Base-by-base conservation (phyloP, 2,888 invertebrate species). In the Celastrina argiolus region DNA sequence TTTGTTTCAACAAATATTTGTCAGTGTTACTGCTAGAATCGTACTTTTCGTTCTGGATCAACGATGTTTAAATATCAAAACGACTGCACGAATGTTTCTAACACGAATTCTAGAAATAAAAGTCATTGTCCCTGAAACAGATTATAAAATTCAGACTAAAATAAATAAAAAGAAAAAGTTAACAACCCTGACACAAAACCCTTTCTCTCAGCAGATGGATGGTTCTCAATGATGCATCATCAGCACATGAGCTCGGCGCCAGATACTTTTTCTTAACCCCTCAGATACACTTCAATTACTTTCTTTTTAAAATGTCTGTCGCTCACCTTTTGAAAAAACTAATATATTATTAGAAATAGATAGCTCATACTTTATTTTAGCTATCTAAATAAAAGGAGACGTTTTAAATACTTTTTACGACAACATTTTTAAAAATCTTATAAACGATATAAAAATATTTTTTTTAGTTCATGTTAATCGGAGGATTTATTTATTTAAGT, bases 181-280 rank as follows among this genome's bases (percentile, higher is more conserved):
- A 63, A 16, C 70, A 68, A 67, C 69, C 68, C 69, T 67, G 18
- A 66, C 59, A 56, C 66, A 66, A 69, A 73, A 72, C 76, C 76
- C 74, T 75, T 77, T 75, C 68, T 69, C 65, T 71, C 69, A 69
- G 72, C 73, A 75, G 72, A 73, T 65, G 73, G 72, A 68, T 76
- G 73, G 71, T 70, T 76, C 71, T 74, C 73, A 77, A 65, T 72
- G 70, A 74, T 67, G 73, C 76, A 70, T 69, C 58, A 63, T 64
- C 70, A 67, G 64, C 72, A 70, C 64, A 70, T 72, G 71, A 69
- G 68, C 65, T 63, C 67, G 69, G 71, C 71, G 71, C 72, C 71
- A 67, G 67, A 58, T 67, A 67, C 68, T 71, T 68, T 65, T 69
- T 67, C 41, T 12, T 51, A 67, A 66, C 61, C 61, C 59, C 61